Evolutionary conservation across 2,113 vertebrate genomes (phyloP).

Genomic region (Fukomys damarensis): DNA sequence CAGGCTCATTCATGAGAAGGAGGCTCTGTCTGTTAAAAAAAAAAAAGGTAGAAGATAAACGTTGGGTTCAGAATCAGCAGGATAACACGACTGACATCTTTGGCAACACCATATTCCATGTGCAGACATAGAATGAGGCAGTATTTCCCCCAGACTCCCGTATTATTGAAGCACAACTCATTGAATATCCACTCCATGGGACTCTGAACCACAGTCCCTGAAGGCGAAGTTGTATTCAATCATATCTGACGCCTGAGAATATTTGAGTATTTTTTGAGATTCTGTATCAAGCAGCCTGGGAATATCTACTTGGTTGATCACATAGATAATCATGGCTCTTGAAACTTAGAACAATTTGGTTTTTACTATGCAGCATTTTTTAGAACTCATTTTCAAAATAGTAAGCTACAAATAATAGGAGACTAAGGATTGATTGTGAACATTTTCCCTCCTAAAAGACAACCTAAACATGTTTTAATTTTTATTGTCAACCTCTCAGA

Average conservation of each 20-base stretch:
- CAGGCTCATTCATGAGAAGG: background rate
- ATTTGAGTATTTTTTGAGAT: background rate
- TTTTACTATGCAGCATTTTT: background rate
- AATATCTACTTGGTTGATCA: background rate
- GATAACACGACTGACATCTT: background rate
- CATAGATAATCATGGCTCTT: background rate
- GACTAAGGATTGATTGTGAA: background rate
- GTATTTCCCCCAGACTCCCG: background rate
- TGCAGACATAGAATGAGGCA: background rate
- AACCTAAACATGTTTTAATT: background rate
- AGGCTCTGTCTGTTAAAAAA: background rate
- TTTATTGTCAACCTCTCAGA: background rate
- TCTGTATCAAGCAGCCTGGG: background rate
- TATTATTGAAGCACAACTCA: background rate
- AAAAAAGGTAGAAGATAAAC: background rate
- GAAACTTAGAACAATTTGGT: background rate
- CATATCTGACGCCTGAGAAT: background rate
- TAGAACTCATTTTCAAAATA: background rate
- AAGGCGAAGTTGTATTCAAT: background rate
- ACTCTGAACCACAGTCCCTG: background rate
- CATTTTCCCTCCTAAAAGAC: background rate
- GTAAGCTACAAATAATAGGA: background rate
- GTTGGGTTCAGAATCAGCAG: background rate
- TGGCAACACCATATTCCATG: background rate
- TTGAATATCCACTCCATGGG: background rate